Conservation (phyloP, 2,113 vertebrate genomes). For the Illadopsis cleaveri region DNA sequence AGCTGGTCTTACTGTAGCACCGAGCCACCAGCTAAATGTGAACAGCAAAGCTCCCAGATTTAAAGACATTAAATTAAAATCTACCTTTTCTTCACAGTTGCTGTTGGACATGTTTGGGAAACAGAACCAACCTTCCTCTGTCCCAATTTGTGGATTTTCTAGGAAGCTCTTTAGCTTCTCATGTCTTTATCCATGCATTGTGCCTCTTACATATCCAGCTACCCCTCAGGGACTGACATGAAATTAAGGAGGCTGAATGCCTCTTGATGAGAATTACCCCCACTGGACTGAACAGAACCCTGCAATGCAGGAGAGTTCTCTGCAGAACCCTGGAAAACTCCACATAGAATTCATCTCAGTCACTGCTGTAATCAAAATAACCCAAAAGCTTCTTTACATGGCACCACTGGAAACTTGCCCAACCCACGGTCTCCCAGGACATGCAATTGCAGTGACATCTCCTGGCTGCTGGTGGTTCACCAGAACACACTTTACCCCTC, state of each 20-base stretch:
- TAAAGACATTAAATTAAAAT: neutral
- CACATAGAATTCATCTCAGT: neutral
- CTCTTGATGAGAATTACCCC: neutral
- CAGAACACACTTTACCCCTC: neutral
- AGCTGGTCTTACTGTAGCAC: neutral
- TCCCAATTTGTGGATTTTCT: neutral
- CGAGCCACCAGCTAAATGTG: neutral
- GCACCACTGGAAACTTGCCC: neutral
- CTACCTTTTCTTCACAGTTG: neutral
- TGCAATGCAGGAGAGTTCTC: neutral
- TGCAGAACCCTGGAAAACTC: neutral
- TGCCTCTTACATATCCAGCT: neutral
- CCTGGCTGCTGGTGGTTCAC: neutral
- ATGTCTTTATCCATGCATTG: no score
- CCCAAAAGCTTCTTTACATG: neutral
- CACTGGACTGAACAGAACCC: neutral
- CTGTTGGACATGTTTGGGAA: neutral
- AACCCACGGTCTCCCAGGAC: accelerated
- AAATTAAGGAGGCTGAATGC: neutral
- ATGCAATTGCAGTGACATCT: neutral
- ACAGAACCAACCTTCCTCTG: neutral
- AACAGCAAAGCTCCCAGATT: neutral
- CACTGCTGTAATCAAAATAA: neutral
- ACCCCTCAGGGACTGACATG: neutral
- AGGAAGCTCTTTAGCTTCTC: neutral